Conservation (phyloP, 2,888 invertebrate species). For the Rhingia rostrata region DNA sequence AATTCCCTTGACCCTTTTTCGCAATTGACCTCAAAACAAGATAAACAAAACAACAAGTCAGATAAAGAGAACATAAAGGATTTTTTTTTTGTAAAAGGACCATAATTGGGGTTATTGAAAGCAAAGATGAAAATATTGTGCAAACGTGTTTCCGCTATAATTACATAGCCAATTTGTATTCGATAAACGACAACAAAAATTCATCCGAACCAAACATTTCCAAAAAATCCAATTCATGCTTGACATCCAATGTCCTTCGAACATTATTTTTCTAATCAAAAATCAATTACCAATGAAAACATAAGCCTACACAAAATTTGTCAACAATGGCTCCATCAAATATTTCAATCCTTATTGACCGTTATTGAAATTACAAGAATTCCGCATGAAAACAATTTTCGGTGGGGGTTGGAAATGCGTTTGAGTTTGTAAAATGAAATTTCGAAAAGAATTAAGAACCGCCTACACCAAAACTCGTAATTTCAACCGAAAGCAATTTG, state of each 20-base stretch:
- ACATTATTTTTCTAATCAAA: background rate
- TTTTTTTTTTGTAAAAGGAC: no score
- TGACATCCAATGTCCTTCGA: no score
- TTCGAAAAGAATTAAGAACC: background rate
- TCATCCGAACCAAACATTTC: no score
- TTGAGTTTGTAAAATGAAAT: no score
- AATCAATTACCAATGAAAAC: conserved; percentile 2
- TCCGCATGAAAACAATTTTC: background rate
- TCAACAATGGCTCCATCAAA: background rate
- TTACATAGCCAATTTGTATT: no score
- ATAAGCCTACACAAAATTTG: no score
- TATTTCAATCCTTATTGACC: background rate
- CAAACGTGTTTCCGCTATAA: no score
- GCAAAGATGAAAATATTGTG: no score
- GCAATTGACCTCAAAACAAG: background rate
- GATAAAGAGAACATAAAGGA: background rate
- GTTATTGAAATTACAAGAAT: conserved; percentile 3
- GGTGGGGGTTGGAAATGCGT: background rate
- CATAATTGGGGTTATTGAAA: no score
- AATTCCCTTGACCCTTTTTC: background rate
- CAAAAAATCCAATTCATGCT: no score
- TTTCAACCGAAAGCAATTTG: conserved; percentile 47
- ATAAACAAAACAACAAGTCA: background rate
- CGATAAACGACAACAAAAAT: no score
- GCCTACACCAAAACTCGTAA: background rate